Percentiles rank a stretch among this genome's conserved stretches.
Conservation (phyloP, 2,888 invertebrate species). For the Invenusta paracnida region DNA sequence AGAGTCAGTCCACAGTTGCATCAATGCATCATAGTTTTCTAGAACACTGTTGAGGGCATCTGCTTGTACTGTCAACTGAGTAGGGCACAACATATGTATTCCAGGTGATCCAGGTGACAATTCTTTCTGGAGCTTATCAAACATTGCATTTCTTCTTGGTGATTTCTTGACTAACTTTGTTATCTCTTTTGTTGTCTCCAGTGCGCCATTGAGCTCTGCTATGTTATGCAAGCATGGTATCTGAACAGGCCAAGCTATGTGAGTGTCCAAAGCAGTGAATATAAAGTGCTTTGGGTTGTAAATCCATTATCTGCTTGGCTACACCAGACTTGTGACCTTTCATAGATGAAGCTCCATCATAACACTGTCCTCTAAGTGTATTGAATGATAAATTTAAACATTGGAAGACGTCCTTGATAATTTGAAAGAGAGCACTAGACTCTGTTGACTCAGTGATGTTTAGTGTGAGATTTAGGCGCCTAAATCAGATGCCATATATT, state of each 20-base stretch:
- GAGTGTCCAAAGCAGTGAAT: not conserved
- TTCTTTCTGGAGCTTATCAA: not conserved
- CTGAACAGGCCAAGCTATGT: not conserved
- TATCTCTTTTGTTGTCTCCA: not conserved
- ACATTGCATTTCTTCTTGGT: not conserved
- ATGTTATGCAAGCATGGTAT: not conserved
- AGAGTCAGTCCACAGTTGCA: conserved; percentile 17
- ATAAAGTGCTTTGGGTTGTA: not conserved
- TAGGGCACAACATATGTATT: not conserved
- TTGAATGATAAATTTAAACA: not conserved
- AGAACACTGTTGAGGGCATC: not conserved
- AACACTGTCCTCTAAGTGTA: not conserved
- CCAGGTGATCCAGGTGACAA: not conserved
- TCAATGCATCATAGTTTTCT: not conserved
- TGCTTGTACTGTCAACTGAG: not conserved
- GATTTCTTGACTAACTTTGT: not conserved
- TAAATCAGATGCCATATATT: too few relatives aligned
- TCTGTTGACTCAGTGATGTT: not conserved
- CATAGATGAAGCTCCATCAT: not conserved
- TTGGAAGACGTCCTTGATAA: not conserved
- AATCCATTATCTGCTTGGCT: not conserved
- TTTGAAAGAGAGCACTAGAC: not conserved
- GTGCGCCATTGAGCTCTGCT: not conserved
- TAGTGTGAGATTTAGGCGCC: too few relatives aligned
- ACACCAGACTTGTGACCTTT: not conserved